Conservation (phyloP, 2,888 invertebrate species). For the Brenthis ino region DNA sequence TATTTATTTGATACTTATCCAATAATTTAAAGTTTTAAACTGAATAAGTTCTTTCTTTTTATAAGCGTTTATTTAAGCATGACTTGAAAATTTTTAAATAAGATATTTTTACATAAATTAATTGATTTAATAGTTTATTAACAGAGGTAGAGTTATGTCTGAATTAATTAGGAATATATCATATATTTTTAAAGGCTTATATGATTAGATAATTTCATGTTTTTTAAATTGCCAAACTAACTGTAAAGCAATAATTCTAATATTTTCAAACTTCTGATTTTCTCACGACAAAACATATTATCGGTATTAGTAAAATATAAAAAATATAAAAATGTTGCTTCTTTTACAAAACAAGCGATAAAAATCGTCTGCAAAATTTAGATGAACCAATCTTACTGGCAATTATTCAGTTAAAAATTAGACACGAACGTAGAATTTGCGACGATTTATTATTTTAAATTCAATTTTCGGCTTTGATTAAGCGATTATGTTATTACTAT, state of each 20-base stretch:
- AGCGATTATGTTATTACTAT: slow-evolving; percentile 29
- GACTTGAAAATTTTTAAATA: too few species aligned
- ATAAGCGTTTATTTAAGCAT: too few species aligned
- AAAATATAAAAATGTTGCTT: slow-evolving; percentile 4
- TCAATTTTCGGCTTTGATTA: slow-evolving; percentile 29
- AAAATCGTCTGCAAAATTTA: slow-evolving; percentile 25
- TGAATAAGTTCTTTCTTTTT: too few species aligned
- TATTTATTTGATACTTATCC: too few species aligned
- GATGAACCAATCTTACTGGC: slow-evolving; percentile 39
- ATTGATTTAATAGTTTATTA: too few species aligned
- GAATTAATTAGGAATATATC: too few species aligned
- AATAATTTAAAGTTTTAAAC: too few species aligned
- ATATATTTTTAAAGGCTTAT: too few species aligned
- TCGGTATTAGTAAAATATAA: slow-evolving; percentile 3
- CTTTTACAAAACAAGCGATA: slow-evolving; percentile 11
- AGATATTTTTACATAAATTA: too few species aligned
- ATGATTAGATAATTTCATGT: too few species aligned
- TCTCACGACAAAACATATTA: slow-evolving; percentile 20
- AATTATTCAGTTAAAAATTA: slow-evolving; percentile 56
- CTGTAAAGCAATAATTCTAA: slow-evolving; percentile 9
- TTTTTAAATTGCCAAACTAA: background rate
- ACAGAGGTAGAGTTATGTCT: too few species aligned
- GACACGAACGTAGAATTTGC: slow-evolving; percentile 49
- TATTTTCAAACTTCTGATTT: slow-evolving; percentile 10
- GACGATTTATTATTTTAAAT: slow-evolving; percentile 42